Conservation (phyloP, 2,113 vertebrate genomes). For the Poecile atricapillus region DNA sequence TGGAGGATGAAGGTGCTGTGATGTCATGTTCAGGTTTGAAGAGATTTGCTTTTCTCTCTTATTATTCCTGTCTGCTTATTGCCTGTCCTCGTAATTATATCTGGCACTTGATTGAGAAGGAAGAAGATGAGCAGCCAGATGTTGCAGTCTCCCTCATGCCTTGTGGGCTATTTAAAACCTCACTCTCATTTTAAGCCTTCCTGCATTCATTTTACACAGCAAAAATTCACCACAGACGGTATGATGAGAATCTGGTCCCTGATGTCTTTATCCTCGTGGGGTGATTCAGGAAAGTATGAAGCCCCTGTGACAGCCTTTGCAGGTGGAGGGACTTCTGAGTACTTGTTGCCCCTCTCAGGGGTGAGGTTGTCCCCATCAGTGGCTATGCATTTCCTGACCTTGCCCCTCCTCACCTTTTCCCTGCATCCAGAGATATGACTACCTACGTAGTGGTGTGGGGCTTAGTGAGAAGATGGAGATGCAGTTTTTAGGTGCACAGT, state of each 20-base stretch:
- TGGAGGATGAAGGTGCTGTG: neutral
- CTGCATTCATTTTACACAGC: neutral
- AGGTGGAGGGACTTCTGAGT: neutral
- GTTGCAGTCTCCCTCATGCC: neutral
- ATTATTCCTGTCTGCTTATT: neutral
- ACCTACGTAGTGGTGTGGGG: fast-evolving
- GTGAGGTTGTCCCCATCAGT: fast-evolving
- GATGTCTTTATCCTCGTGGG: neutral
- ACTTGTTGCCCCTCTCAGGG: neutral
- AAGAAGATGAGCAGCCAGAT: neutral
- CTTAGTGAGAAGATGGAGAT: neutral
- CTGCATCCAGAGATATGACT: fast-evolving
- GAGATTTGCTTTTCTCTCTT: neutral
- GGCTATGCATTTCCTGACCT: neutral
- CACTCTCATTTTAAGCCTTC: neutral
- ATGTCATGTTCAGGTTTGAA: neutral
- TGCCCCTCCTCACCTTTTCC: neutral
- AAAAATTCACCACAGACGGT: neutral
- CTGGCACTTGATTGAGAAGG: neutral
- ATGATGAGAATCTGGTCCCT: neutral
- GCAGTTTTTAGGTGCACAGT: neutral
- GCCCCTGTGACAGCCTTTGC: neutral
- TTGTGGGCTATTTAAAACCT: neutral
- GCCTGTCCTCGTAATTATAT: neutral
- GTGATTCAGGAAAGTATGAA: neutral